A percentile compares a stretch with the other conserved stretches of the same genome.
These are phyloP conservation scores for Brachionus plicatilis DNA, from an alignment of 1,140 invertebrate genomes.

Conservation along the genomic window DNA sequence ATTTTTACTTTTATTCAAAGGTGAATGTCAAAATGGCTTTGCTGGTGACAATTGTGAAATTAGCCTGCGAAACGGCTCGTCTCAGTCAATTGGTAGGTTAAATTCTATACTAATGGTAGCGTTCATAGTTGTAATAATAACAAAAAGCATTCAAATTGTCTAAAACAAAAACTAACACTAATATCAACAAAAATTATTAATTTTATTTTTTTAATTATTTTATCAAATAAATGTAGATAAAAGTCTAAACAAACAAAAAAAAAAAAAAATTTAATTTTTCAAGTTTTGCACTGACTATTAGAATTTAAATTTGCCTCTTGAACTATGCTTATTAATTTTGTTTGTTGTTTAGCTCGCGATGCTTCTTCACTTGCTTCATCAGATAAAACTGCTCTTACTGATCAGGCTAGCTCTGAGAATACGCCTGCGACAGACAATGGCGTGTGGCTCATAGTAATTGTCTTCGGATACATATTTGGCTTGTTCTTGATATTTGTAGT, in stretches of 20 bases:
- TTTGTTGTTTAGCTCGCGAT: neutral
- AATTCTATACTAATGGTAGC: neutral
- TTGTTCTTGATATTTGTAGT: conserved; percentile 39
- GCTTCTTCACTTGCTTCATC: conserved; percentile 34
- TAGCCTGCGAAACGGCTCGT: neutral
- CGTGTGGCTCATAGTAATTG: conserved; percentile 38
- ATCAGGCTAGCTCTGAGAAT: neutral
- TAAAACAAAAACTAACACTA: neutral
- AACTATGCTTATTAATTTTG: neutral
- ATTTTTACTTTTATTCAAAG: neutral
- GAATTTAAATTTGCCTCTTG: neutral
- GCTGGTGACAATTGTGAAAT: conserved; percentile 35
- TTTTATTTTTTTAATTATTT: conserved; percentile 19
- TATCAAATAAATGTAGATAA: conserved; percentile 12
- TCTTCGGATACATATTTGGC: conserved; percentile 36
- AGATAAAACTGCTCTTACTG: neutral
- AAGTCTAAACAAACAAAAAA: neutral
- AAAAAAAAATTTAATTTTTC: neutral
- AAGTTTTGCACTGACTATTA: neutral
- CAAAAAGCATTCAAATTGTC: neutral
- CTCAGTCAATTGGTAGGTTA: conserved; percentile 37
- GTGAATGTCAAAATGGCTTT: conserved; percentile 38
- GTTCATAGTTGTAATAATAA: neutral
- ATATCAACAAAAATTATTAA: neutral
- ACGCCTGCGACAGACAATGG: neutral